Conservation (phyloP, 2,113 vertebrate genomes). For the Oncorhynchus nerka region DNA sequence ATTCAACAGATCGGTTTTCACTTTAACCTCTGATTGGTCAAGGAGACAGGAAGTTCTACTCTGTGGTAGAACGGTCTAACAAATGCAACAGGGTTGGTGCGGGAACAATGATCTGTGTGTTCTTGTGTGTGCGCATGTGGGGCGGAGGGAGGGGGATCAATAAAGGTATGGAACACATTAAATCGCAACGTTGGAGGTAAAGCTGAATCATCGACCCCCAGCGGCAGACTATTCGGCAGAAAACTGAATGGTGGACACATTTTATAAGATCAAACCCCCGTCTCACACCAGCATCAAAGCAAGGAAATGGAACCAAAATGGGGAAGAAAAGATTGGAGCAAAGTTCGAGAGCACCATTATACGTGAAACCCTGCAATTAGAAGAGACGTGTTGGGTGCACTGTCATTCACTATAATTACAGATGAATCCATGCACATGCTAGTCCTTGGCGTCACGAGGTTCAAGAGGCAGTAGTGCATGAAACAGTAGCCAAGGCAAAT, state of each 20-base stretch:
- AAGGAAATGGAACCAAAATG: too few species aligned
- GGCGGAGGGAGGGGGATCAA: conserved; percentile 30
- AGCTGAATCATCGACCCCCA: conserved; percentile 51
- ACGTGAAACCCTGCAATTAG: not conserved
- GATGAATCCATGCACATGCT: too few species aligned
- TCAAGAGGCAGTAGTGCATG: too few species aligned
- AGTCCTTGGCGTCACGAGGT: too few species aligned
- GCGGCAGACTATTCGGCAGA: conserved; percentile 35
- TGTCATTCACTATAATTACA: not conserved
- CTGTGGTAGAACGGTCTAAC: too few species aligned
- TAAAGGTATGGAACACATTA: conserved; percentile 45
- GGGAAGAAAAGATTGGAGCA: not conserved
- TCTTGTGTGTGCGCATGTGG: not conserved
- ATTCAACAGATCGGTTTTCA: too few species aligned
- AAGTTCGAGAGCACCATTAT: too few species aligned
- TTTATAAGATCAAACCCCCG: conserved; percentile 11
- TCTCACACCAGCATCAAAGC: too few species aligned
- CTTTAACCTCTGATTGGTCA: too few species aligned
- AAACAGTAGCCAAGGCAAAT: too few species aligned
- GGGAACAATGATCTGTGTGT: not conserved
- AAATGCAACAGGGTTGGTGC: not conserved
- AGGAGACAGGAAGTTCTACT: too few species aligned
- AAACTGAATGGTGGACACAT: conserved; percentile 46
- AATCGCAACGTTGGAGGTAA: conserved; percentile 49
- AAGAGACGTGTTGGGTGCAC: not conserved